Percentiles rank a stretch among this genome's conserved stretches.
phyloP scores from a whole-genome alignment of 1,140 invertebrate genomes.

The Lordiphosa collinella region DNA sequence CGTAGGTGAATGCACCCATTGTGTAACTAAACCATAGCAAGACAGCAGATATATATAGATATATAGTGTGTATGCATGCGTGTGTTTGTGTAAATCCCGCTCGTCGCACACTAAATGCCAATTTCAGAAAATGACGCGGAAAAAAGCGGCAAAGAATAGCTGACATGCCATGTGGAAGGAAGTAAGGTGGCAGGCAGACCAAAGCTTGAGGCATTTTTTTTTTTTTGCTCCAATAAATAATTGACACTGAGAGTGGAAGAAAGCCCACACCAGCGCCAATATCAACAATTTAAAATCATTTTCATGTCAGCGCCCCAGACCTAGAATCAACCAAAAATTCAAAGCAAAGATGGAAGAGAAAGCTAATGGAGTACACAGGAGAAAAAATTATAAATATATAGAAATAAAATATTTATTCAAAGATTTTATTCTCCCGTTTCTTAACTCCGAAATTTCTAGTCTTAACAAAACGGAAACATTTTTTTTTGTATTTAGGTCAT shows the following conservation, averaged over 20 bases:
- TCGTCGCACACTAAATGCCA: conserved; percentile 75
- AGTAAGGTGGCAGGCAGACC: conserved; percentile 8
- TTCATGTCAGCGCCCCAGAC: conserved; percentile 49
- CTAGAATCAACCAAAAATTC: conserved; percentile 16
- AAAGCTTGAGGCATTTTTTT: conserved; percentile 43
- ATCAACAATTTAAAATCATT: conserved; percentile 74
- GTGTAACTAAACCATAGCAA: conserved; percentile 68
- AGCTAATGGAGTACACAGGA: too few relatives aligned
- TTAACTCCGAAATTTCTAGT: too few relatives aligned
- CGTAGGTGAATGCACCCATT: conserved; percentile 79
- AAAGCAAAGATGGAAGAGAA: too few relatives aligned
- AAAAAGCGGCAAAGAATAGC: conserved; percentile 40
- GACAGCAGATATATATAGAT: conserved; percentile 35
- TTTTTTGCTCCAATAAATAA: conserved; percentile 24
- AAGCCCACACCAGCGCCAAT: conserved; percentile 36
- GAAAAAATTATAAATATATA: too few relatives aligned
- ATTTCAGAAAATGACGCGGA: conserved; percentile 75
- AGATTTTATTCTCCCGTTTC: too few relatives aligned
- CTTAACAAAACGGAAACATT: too few relatives aligned
- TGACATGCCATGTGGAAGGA: conserved; percentile 45
- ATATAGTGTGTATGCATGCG: conserved; percentile 25
- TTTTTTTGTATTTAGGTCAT: too few relatives aligned
- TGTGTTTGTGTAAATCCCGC: conserved; percentile 63
- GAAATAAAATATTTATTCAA: too few relatives aligned
- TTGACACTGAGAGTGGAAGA: conserved; percentile 67